These are phyloP conservation scores for Semicossyphus pulcher DNA, from an alignment of 2,113 vertebrate genomes.

Conservation along the genomic window DNA sequence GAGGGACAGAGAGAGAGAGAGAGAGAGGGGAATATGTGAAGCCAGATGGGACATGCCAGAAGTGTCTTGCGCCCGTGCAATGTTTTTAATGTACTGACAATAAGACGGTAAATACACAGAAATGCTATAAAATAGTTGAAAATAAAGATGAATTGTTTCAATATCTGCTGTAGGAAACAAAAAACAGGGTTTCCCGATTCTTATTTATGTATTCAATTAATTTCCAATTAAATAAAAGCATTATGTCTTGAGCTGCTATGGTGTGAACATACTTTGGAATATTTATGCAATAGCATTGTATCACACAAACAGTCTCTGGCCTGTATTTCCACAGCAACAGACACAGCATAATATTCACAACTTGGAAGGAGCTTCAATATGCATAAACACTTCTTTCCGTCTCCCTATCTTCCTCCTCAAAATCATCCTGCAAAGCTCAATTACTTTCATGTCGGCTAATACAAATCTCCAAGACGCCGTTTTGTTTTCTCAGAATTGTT, in stretches of 20 bases:
- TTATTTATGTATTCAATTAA: conserved; percentile 79
- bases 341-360: conserved; percentile 67
- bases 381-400: conserved; percentile 56
- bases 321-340: conserved; percentile 73
- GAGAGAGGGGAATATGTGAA: conserved; percentile 44
- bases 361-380: conserved; percentile 70
- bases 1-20: conserved; percentile 22
- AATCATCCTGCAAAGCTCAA: conserved; percentile 59
- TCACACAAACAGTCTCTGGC: conserved; percentile 72
- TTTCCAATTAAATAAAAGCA: conserved; percentile 71
- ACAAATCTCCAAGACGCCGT: conserved; percentile 68
- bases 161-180: conserved; percentile 51
- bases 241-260: conserved; percentile 61
- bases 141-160: conserved; percentile 61
- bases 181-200: conserved; percentile 10
- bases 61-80: conserved; percentile 34
- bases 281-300: conserved; percentile 72
- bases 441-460: conserved; percentile 72
- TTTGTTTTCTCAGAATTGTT: conserved; percentile 67
- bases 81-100: conserved; percentile 39
- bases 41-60: conserved; percentile 58
- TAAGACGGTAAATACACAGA: conserved; percentile 25
- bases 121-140: conserved; percentile 24
- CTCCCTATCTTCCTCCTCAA: conserved; percentile 50
- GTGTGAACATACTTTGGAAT: conserved; percentile 68